A percentile compares a stretch with the other conserved stretches of the same genome.
Evolutionary conservation across 2,797 vertebrate species (phyloP).

Genomic region (Coregonus sp.): DNA sequence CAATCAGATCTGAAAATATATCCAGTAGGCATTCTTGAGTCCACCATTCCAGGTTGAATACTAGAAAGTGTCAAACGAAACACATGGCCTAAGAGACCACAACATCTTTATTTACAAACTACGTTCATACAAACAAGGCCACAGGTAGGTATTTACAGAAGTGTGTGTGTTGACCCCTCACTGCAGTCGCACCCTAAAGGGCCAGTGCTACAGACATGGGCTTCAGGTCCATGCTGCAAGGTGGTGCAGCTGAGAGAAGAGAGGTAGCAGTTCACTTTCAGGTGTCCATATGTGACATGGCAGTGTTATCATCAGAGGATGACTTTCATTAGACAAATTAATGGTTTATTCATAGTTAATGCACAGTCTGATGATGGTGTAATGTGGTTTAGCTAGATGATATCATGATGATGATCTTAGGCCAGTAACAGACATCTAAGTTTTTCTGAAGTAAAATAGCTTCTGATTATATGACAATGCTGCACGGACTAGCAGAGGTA

Average conservation of each 20-base stretch:
- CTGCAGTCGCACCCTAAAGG: neutral
- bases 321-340: neutral
- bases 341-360: slow-evolving; percentile 10
- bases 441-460: slow-evolving; percentile 7
- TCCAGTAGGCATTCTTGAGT: neutral
- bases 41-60: neutral
- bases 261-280: neutral
- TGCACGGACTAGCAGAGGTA: slow-evolving; percentile 47
- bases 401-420: slow-evolving; percentile 8
- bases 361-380: slow-evolving; percentile 4
- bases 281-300: neutral
- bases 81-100: slow-evolving; percentile 48
- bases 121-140: slow-evolving; percentile 73
- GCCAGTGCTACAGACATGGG: neutral
- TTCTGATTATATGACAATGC: slow-evolving; percentile 16
- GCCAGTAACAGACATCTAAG: slow-evolving; percentile 10
- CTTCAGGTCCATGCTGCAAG: neutral
- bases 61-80: neutral
- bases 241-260: neutral
- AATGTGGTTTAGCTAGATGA: slow-evolving; percentile 24
- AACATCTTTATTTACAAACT: slow-evolving; percentile 69
- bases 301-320: neutral
- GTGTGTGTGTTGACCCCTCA: neutral
- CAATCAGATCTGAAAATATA: too few relatives aligned
- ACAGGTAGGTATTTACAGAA: slow-evolving; percentile 57